Conservation (phyloP, 2,797 vertebrate species). For the Lates japonicus region DNA sequence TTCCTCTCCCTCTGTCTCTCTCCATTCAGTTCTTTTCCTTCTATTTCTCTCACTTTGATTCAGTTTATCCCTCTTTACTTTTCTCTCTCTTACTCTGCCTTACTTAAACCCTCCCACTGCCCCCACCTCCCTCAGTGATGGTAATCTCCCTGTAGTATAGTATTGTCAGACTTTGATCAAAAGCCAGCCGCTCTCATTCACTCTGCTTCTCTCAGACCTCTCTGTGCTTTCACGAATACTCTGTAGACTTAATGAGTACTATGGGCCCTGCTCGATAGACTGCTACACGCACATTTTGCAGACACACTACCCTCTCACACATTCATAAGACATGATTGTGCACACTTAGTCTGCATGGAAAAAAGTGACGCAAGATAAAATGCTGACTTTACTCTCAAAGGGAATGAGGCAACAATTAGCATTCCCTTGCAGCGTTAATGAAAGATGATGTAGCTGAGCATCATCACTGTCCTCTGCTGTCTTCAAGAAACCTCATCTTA, state of each 20-base stretch:
- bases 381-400: constrained; percentile 67
- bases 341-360: constrained; percentile 3
- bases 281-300: constrained; percentile 17
- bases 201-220: constrained; percentile 55
- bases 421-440: constrained; percentile 30
- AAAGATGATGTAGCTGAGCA: constrained; percentile 31
- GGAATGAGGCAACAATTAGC: constrained; percentile 67
- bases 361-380: constrained; percentile 61
- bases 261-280: constrained; percentile 33
- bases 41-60: constrained; percentile 59
- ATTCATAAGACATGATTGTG: not conserved
- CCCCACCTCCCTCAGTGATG: constrained; percentile 50
- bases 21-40: not conserved
- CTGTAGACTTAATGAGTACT: constrained; percentile 69
- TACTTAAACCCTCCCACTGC: constrained; percentile 25
- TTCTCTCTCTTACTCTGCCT: constrained; percentile 35
- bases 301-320: constrained; percentile 5
- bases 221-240: constrained; percentile 48
- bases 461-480: constrained; percentile 8
- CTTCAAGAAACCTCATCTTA: not conserved
- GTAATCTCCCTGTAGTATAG: constrained; percentile 67
- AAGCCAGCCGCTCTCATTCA: constrained; percentile 58
- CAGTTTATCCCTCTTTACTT: constrained; percentile 54
- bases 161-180: constrained; percentile 76
- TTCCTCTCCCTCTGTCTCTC: constrained; percentile 17